These are phyloP conservation scores for Sesia bembeciformis DNA, from an alignment of 2,888 invertebrate species.

Conservation along the genomic window DNA sequence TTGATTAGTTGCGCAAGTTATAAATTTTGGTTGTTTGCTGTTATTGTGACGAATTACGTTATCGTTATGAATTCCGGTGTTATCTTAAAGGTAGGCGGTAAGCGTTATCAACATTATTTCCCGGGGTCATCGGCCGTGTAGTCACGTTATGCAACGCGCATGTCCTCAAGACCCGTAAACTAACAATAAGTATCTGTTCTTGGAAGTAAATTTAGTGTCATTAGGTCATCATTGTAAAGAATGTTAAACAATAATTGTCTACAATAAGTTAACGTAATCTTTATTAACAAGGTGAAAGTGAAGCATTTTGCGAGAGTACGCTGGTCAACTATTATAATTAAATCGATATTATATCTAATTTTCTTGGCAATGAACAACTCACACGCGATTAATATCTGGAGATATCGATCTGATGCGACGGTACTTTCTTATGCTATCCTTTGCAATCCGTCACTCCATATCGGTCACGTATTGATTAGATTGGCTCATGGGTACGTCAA, in stretches of 20 bases:
- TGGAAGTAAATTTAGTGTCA: conserved; percentile 4
- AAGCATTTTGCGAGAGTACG: no score
- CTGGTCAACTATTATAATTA: no score
- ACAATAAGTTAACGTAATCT: no score
- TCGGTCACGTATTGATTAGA: conserved; percentile 43
- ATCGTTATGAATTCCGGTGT: conserved; percentile 36
- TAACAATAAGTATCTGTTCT: no score
- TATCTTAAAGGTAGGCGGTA: conserved; percentile 52
- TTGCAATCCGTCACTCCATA: conserved; percentile 36
- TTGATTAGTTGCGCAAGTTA: conserved; percentile 13
- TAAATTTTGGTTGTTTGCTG: neutral
- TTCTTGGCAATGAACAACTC: no score
- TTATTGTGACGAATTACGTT: conserved; percentile 28
- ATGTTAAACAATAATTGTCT: no score
- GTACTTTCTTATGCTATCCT: no score
- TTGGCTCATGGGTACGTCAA: conserved; percentile 40
- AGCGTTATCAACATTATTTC: conserved; percentile 47
- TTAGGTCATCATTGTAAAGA: no score
- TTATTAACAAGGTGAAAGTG: no score
- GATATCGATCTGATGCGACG: no score
- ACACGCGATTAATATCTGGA: no score
- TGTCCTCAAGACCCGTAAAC: conserved; percentile 3
- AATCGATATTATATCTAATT: no score
- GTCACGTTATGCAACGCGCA: conserved; percentile 40
- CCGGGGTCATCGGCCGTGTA: conserved; percentile 55